Evolutionary conservation across 2,113 vertebrate genomes (phyloP).

Genomic region (Rhea americana): DNA sequence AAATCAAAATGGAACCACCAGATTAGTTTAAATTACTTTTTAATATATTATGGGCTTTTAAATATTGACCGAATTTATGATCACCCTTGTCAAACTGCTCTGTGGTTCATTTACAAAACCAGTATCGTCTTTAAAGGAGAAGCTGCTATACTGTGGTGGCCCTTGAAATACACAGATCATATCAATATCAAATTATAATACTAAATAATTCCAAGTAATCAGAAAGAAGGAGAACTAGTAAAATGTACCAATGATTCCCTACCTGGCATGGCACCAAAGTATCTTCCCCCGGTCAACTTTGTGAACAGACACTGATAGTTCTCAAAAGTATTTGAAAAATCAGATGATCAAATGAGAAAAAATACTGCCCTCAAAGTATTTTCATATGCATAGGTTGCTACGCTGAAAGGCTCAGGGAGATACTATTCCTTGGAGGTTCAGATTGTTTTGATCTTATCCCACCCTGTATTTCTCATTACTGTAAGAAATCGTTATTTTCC

Average conservation of each 20-base stretch:
- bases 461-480: not conserved
- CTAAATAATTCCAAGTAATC: not conserved
- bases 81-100: not conserved
- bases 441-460: not conserved
- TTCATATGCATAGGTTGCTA: not conserved
- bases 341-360: not conserved
- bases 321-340: not conserved
- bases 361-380: not conserved
- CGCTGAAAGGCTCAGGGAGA: not conserved
- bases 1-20: not conserved
- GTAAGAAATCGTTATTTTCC: not conserved
- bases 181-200: not conserved
- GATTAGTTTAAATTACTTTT: not conserved
- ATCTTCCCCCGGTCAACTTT: not conserved
- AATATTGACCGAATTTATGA: not conserved
- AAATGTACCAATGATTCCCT: not conserved
- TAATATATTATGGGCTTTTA: not conserved
- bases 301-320: not conserved
- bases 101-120: not conserved
- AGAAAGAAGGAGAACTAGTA: not conserved
- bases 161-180: not conserved
- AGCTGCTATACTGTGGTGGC: not conserved
- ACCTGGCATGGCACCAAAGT: not conserved
- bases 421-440: not conserved
- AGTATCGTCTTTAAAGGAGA: not conserved